Conservation (phyloP, 1,140 invertebrate species). For the Drosophila parvula region DNA sequence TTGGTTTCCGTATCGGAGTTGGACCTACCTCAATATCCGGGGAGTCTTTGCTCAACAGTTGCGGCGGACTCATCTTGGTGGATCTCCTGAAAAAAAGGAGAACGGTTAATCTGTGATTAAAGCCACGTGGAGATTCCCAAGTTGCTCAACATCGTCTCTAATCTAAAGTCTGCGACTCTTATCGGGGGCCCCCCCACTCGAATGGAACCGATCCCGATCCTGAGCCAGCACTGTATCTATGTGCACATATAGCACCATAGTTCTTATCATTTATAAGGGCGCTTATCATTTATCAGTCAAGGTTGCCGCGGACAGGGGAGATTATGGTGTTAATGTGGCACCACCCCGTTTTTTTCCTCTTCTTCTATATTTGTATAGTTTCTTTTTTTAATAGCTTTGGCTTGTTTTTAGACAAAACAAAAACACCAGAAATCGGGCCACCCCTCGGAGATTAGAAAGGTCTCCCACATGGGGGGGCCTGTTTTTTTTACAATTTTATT, state of each 20-base stretch:
- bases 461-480: slow-evolving; percentile 16
- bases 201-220: not conserved
- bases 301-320: slow-evolving; percentile 38
- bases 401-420: not conserved
- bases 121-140: slow-evolving; percentile 14
- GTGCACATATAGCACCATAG: slow-evolving; percentile 43
- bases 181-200: slow-evolving; percentile 26
- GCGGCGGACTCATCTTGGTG: slow-evolving; percentile 81
- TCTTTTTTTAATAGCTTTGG: not conserved
- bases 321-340: slow-evolving; percentile 33
- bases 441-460: slow-evolving; percentile 34
- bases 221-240: slow-evolving; percentile 60
- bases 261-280: slow-evolving; percentile 25
- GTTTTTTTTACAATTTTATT: not conserved
- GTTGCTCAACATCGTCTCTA: not conserved
- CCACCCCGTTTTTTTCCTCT: slow-evolving; percentile 23
- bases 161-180: slow-evolving; percentile 15
- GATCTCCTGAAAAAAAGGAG: not conserved
- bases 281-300: slow-evolving; percentile 61
- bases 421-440: slow-evolving; percentile 24
- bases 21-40: slow-evolving; percentile 89
- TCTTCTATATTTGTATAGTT: slow-evolving; percentile 1
- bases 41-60: slow-evolving; percentile 87
- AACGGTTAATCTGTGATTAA: not conserved
- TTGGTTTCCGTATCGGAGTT: slow-evolving; percentile 1